Base-by-base conservation (phyloP, 2,797 vertebrate genomes). In the Halcyon badia region DNA sequence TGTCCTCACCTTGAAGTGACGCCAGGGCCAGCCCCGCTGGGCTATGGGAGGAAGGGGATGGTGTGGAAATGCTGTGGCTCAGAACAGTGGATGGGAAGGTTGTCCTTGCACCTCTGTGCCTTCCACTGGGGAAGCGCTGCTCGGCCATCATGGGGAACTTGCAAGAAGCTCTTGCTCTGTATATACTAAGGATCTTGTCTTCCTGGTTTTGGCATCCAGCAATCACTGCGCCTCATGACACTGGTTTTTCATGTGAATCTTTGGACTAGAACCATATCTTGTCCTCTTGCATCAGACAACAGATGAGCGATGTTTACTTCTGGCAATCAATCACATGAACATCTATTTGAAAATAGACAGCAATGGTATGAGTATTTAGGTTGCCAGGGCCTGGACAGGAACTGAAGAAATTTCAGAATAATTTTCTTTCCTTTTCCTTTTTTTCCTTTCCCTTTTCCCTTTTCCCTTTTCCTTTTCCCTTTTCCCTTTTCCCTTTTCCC, bases 341-440 rank as follows among this genome's bases (percentile, higher is more conserved):
- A 52, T 87, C 82, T 51, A 17, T 69, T 57, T 70, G 54, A 49
- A 96, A 87, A 85, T 4, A 96, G 52, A 90, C 35, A 41, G 16
- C 83, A 58, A 48, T 31, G 44, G 46, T 54, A 20, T 11, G 69
- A 69, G 14, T 33, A 16, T 48, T 75, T 61, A 52, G 17, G 51
- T 68, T 84, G 44, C 42, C 57, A 64, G 39, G 28, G n/a, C 30
- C 76, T 57, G 33, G 48, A 24, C 21, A 72, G 14, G 20, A 21
- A 51, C 35, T 70, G 51, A 83, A 88, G 49, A 76, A 83, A 61
- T 68, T 22, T 35, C 54, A 71, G 35, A 84, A 24, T 30, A 64
- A 24, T 61, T 25, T 49, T 61, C 28, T 48, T 30, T n/a, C 24
- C 30, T 26, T 44, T 64, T n/a, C 9, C 22, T 22, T 21, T 48